phyloP scores from a whole-genome alignment of 2,797 vertebrate species.

The Alcedo quadribrachys region DNA sequence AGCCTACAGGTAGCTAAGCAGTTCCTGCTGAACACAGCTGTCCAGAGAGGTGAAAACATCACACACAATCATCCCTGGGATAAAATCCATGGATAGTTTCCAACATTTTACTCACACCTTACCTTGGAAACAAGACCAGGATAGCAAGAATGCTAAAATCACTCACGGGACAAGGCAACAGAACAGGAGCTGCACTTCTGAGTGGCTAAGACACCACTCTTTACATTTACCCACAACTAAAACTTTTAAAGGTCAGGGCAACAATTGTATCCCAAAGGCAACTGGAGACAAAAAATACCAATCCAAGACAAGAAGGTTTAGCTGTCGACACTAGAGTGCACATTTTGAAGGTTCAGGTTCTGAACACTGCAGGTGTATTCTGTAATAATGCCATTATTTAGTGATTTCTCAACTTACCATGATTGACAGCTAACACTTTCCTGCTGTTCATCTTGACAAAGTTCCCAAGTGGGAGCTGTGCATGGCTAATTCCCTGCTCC shows the following conservation, averaged over 20 bases:
- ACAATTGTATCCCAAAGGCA: neutral
- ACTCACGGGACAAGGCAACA: neutral
- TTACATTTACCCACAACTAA: neutral
- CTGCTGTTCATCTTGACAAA: conserved; percentile 98
- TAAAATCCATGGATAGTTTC: neutral
- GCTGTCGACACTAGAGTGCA: neutral
- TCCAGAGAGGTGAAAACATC: neutral
- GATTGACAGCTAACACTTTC: conserved; percentile 95
- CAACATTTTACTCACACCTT: neutral
- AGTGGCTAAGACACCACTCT: neutral
- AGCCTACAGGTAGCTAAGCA: neutral
- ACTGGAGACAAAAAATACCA: neutral
- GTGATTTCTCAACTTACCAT: conserved; percentile 82
- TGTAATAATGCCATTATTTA: neutral
- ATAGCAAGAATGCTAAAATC: neutral
- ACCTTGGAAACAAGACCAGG: neutral
- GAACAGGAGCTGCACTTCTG: neutral
- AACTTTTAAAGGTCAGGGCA: neutral
- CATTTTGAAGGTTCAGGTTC: neutral
- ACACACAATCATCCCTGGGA: neutral
- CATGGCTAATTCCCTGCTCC: conserved; percentile 89
- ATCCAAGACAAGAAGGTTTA: neutral
- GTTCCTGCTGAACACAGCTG: neutral
- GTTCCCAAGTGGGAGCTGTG: conserved; percentile 91
- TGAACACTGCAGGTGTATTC: neutral